Evolutionary conservation across 2,797 vertebrate genomes (phyloP).

Genomic region (Oreortyx pictus): DNA sequence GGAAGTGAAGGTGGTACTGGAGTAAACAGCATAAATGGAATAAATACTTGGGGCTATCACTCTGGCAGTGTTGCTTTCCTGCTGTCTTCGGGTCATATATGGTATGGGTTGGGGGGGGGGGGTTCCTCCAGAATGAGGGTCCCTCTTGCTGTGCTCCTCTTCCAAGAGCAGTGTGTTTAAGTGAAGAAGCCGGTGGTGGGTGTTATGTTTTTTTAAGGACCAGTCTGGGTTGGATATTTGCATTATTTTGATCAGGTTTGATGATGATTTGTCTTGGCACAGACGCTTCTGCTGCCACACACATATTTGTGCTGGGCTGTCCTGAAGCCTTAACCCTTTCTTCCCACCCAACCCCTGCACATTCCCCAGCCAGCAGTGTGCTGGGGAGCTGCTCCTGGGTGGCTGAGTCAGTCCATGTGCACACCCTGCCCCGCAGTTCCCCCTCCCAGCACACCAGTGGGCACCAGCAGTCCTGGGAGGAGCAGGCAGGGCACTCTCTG

Average conservation of each 20-base stretch:
- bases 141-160: neutral
- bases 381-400: neutral
- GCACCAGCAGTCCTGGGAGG: neutral
- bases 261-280: conserved; percentile 9
- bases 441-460: neutral
- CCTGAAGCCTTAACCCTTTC: conserved; percentile 31
- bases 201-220: neutral
- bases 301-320: conserved; percentile 23
- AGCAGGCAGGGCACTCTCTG: neutral
- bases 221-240: neutral
- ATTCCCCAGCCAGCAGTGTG: neutral
- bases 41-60: neutral
- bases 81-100: neutral
- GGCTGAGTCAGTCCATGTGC: conserved; percentile 36
- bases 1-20: neutral
- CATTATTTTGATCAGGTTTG: neutral
- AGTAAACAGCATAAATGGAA: neutral
- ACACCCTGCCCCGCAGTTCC: conserved; percentile 20
- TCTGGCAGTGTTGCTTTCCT: neutral
- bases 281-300: neutral
- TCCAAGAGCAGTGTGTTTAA: rapidly evolving
- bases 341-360: neutral
- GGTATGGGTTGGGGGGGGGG: neutral
- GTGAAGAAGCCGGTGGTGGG: rapidly evolving
- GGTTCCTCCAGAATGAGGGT: rapidly evolving